Evolutionary conservation across 2,888 invertebrate genomes (phyloP).

Genomic region (Steromphala cineraria): DNA sequence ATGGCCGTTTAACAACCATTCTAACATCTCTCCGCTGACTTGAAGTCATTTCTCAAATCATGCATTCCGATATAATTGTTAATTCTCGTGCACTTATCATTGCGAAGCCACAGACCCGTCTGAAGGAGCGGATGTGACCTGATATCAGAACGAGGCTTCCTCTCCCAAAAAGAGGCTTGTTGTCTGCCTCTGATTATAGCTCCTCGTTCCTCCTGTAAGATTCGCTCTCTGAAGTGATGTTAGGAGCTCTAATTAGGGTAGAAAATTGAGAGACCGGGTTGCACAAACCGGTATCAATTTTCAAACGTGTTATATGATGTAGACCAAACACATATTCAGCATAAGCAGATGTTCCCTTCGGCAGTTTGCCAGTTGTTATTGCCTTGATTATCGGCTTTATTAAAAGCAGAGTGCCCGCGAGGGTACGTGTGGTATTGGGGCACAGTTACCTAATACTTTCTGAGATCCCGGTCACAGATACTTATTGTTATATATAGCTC

Average conservation of each 20-base stretch:
- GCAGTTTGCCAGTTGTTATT: not conserved
- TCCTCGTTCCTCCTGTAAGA: no score
- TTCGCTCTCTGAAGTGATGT: not conserved
- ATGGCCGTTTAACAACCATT: no score
- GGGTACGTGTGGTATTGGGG: not conserved
- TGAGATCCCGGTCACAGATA: no score
- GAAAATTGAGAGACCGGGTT: not conserved
- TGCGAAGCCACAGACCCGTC: not conserved
- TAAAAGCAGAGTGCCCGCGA: not conserved
- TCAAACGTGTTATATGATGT: constrained; percentile 12
- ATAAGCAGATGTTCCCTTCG: constrained; percentile 1
- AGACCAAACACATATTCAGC: constrained; percentile 9
- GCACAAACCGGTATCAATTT: constrained; percentile 18
- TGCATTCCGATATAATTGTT: constrained; percentile 15
- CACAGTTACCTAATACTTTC: no score
- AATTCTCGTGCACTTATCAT: constrained; percentile 10
- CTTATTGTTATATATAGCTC: no score
- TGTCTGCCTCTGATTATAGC: no score
- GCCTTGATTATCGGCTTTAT: constrained; percentile 5
- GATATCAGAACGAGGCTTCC: not conserved
- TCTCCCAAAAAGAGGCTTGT: not conserved
- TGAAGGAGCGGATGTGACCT: not conserved
- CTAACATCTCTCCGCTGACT: not conserved
- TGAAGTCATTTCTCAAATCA: not conserved
- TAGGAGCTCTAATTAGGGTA: constrained; percentile 7